Conservation (phyloP, 1,140 invertebrate species). For the Drosophila rufa region DNA sequence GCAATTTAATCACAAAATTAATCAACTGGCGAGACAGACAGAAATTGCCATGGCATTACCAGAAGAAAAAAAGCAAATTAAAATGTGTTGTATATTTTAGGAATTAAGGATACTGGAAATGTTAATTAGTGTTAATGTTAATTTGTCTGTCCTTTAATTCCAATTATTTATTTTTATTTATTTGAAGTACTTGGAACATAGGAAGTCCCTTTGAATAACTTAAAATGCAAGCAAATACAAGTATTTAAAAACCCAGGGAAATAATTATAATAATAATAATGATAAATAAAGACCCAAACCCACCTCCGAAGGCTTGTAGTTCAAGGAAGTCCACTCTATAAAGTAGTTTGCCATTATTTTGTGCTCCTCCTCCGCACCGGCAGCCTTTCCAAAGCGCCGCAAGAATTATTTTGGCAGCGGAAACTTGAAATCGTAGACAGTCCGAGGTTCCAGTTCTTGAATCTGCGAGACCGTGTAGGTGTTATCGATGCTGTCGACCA, state of each 20-base stretch:
- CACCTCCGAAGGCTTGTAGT: slow-evolving; percentile 93
- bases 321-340: slow-evolving; percentile 93
- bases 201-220: too few species aligned
- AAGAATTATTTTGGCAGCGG: slow-evolving; percentile 96
- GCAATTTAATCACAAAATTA: slow-evolving; percentile 2
- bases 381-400: slow-evolving; percentile 89
- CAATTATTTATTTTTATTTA: background rate
- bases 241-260: too few species aligned
- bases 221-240: too few species aligned
- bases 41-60: background rate
- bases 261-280: too few species aligned
- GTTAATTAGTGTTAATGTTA: too few species aligned
- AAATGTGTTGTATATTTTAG: background rate
- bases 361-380: slow-evolving; percentile 88
- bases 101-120: too few species aligned
- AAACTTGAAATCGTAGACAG: slow-evolving; percentile 94
- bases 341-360: slow-evolving; percentile 97
- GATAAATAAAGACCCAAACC: background rate
- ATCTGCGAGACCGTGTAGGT: too few species aligned
- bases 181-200: background rate
- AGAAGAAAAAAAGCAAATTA: too few species aligned
- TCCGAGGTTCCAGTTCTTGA: slow-evolving; percentile 78
- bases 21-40: background rate
- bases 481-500: too few species aligned
- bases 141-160: too few species aligned